Evolutionary conservation across 2,113 vertebrate genomes (phyloP), one percentile per base, ranked within the genome.

Genomic region (Mesembrinibis cayennensis): DNA sequence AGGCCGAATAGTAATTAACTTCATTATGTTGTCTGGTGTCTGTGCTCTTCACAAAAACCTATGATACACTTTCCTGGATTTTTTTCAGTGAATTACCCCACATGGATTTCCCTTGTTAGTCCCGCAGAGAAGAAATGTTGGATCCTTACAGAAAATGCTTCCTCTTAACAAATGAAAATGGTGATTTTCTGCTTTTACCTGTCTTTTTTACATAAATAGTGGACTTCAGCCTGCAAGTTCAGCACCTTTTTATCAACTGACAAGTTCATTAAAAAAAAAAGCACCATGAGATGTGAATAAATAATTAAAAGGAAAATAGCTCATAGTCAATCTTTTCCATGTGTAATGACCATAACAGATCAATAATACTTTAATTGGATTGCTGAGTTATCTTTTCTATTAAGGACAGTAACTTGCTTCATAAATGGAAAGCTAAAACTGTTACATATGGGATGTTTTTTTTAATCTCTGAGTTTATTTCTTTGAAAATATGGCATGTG

Each of bases 301-400:
- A 93, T 42, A 49, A 86, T 73, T 87, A 63, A 79, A 94, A 81
- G 90, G 36, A 84, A 93, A 88, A 87, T 45, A 87, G 36, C 26
- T 34, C 19, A n/a, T 30, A 80, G 73, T 78, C 56, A 36, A 30
- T 84, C 87, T 77, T 90, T 94, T 78, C 58, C 17, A 26, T 62
- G 13, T 26, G 30, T 92, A 96, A 95, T 81, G 77, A 93, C 5
- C 5, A 21, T 38, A 94, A n/a, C 17, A 61, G 69, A 94, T 97
- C 79, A 6, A 96, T 97, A 74, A 29, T 25, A 25, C 11, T 76
- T 95, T 92, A 90, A 96, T 50, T 86, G 62, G 12, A 70, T 90
- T 84, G 34, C 26, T 70, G 55, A 81, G 38, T 76, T 90, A 36
- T 36, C 56, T 91, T 80, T 89, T 82, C 27, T 44, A 18, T 16